Percentiles rank a stretch among this genome's conserved stretches.
Conservation (phyloP, 2,797 vertebrate genomes). For the Paguma larvata region DNA sequence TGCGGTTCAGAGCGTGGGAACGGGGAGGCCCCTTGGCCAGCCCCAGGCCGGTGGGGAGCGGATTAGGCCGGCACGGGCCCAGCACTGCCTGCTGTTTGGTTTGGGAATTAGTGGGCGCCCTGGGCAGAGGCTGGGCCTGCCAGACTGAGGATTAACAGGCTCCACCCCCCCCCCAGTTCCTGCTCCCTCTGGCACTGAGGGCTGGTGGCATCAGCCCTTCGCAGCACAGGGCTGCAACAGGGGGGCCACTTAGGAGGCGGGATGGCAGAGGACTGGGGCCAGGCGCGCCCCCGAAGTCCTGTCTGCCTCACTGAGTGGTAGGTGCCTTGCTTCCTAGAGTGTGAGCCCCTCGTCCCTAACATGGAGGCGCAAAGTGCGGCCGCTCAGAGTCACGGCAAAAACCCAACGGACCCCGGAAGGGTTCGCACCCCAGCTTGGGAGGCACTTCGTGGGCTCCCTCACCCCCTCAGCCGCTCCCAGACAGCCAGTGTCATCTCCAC, state of each 20-base stretch:
- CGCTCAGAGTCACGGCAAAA: not conserved
- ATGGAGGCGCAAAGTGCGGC: not conserved
- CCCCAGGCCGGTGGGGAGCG: conserved; percentile 35
- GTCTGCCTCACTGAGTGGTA: not conserved
- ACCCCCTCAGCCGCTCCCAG: not conserved
- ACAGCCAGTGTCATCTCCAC: not conserved
- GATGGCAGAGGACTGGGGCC: not conserved
- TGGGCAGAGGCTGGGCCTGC: conserved; percentile 74
- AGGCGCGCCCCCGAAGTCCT: not conserved
- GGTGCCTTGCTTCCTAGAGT: not conserved
- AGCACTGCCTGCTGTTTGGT: conserved; percentile 76
- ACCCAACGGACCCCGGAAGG: not conserved
- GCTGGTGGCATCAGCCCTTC: not conserved
- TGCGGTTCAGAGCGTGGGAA: conserved; percentile 60
- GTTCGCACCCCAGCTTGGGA: not conserved
- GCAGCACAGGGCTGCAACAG: not conserved
- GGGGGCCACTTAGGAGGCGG: not conserved
- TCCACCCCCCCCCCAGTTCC: conserved; percentile 49
- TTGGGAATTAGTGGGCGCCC: conserved; percentile 80
- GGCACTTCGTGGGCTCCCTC: not conserved
- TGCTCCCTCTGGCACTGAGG: not conserved
- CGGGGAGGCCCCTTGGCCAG: conserved; percentile 26
- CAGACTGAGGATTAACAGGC: conserved; percentile 78
- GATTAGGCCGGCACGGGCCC: conserved; percentile 74
- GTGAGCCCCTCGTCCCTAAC: not conserved